Conservation (phyloP, 2,797 vertebrate species). For the Graptemys geographica region DNA sequence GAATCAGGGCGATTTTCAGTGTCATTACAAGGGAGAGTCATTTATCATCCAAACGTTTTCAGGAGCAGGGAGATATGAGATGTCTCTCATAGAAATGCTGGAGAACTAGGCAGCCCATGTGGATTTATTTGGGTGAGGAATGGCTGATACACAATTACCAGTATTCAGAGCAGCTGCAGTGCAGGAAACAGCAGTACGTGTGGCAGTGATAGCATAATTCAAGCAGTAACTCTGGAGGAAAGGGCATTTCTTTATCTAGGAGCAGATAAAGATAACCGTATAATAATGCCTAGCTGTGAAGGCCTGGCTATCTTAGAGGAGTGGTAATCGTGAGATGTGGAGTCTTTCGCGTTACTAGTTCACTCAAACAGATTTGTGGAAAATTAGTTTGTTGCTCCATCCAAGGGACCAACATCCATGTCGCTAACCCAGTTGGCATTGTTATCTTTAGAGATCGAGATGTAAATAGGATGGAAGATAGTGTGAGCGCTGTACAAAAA, state of each 20-base stretch:
- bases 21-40: neutral
- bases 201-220: neutral
- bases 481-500: neutral
- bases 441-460: too few species aligned
- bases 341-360: neutral
- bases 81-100: neutral
- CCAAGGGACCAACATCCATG: neutral
- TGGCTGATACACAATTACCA: neutral
- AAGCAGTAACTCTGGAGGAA: neutral
- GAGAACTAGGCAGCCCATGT: neutral
- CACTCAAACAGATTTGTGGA: neutral
- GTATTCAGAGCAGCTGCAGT: neutral
- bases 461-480: neutral
- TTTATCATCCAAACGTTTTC: neutral
- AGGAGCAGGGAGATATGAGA: neutral
- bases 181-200: neutral
- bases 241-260: neutral
- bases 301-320: neutral
- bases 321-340: neutral
- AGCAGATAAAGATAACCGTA: neutral
- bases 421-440: neutral
- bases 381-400: neutral
- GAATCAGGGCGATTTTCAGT: neutral
- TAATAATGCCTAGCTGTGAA: neutral
- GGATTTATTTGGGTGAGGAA: neutral